These are phyloP conservation scores for Orestias chungarensis DNA, from an alignment of 2,797 vertebrate genomes.

Conservation along the genomic window DNA sequence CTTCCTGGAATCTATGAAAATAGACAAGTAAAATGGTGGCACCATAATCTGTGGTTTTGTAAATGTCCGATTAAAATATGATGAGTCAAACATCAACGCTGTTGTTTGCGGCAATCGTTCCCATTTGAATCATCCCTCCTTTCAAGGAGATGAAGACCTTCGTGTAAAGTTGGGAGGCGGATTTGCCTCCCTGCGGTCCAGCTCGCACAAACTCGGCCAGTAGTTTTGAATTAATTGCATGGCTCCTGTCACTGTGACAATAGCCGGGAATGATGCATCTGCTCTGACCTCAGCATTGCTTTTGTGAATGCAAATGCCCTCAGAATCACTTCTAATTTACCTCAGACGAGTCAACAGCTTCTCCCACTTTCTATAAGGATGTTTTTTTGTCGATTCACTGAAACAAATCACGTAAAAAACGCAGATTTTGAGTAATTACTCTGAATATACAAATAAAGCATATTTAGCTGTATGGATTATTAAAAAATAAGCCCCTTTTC, in stretches of 20 bases:
- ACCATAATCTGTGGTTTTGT: background rate
- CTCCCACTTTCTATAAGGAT: background rate
- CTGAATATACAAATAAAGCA: too few species aligned
- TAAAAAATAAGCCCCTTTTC: background rate
- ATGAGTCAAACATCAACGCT: background rate
- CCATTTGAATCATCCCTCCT: background rate
- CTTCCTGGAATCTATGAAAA: background rate
- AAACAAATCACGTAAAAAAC: background rate
- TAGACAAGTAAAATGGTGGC: background rate
- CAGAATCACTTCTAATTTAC: background rate
- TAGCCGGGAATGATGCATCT: background rate
- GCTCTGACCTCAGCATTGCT: background rate
- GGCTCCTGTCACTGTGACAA: slow-evolving; percentile 2
- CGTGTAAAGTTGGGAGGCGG: background rate
- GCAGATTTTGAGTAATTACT: background rate
- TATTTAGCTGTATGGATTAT: background rate
- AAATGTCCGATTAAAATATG: background rate
- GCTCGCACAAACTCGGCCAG: background rate
- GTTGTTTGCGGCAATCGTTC: background rate
- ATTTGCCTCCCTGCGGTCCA: slow-evolving; percentile 24
- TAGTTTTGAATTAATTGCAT: slow-evolving; percentile 11
- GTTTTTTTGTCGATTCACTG: background rate
- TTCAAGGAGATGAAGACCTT: slow-evolving; percentile 1
- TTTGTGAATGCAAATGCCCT: slow-evolving; percentile 13
- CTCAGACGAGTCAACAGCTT: slow-evolving; percentile 1